phyloP scores from a whole-genome alignment of 2,888 invertebrate genomes.

The Fabriciana adippe region DNA sequence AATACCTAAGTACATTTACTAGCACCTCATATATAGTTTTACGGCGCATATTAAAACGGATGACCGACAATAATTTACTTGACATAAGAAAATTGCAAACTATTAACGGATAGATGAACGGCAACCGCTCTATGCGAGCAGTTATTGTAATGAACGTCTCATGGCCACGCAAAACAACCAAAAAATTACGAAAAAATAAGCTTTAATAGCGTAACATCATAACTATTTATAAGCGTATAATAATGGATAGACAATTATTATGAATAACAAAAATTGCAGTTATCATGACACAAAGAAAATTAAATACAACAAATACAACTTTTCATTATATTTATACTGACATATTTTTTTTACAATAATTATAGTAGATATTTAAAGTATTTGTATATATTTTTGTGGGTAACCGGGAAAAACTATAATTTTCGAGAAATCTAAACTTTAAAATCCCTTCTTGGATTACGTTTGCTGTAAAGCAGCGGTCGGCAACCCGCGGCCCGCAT shows the following conservation, averaged over 20 bases:
- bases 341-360: too few relatives aligned
- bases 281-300: neutral
- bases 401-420: too few relatives aligned
- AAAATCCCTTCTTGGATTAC: too few relatives aligned
- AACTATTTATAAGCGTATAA: neutral
- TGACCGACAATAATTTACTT: neutral
- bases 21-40: too few relatives aligned
- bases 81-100: neutral
- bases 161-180: neutral
- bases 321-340: too few relatives aligned
- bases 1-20: too few relatives aligned
- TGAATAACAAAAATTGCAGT: neutral
- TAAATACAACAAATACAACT: neutral
- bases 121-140: neutral
- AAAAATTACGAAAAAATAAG: neutral
- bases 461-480: too few relatives aligned
- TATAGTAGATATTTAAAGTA: too few relatives aligned
- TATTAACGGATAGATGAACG: neutral
- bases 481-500: too few relatives aligned
- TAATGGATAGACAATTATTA: neutral
- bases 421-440: too few relatives aligned
- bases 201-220: neutral
- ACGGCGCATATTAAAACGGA: too few relatives aligned
- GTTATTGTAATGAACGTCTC: conserved; percentile 1
- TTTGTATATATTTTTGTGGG: too few relatives aligned